Evolutionary conservation across 1,140 invertebrate genomes (phyloP), one percentile per base, ranked within the genome.

Genomic region (Neuroterus valhalla): DNA sequence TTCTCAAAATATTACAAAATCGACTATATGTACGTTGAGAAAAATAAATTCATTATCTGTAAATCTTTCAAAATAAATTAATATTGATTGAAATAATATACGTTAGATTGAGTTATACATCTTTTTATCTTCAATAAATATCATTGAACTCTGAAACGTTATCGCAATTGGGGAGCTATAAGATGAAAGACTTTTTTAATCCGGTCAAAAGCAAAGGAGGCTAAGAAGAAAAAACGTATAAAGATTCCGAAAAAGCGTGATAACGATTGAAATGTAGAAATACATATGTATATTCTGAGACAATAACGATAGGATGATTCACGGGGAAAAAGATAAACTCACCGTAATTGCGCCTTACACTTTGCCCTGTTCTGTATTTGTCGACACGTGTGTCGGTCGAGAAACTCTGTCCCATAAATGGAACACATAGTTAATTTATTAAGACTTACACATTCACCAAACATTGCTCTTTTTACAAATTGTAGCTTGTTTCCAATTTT

Each of bases 331-430:
- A 81, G 85, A 89, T 88, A 89, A 88, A 85, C 72, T 84, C 78
- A 86, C 84, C 78, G 85, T 88, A 87, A 89, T 85, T 89, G 84
- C 88, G 87, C 69, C 83, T 86, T 82, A 84, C 83, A 89, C 87
- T 89, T 89, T 89, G 86, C 81, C 82, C 87, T 77, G 82, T 71
- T 78, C 76, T 76, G 75, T 76, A 76, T 78, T 73, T 70, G 78
- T 78, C 80, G 78, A 72, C 79, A 85, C 82, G 80, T 81, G 84
- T 82, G 72, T 46, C 67, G 75, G 68, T 76, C 72, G 75, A 81
- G 73, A 70, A 62, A 21, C 23, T 38, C 31, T 78, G 74, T 78
- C 76, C 76, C 78, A 78, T 78, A 79, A 71, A 52, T 55, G 68
- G 31, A 71, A 78, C 55, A n/a, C 21, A 31, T 15, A 38, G 31